Percentiles rank a stretch among this genome's conserved stretches.
Conservation (phyloP, 2,888 invertebrate species). For the Ceraclea dissimilis region DNA sequence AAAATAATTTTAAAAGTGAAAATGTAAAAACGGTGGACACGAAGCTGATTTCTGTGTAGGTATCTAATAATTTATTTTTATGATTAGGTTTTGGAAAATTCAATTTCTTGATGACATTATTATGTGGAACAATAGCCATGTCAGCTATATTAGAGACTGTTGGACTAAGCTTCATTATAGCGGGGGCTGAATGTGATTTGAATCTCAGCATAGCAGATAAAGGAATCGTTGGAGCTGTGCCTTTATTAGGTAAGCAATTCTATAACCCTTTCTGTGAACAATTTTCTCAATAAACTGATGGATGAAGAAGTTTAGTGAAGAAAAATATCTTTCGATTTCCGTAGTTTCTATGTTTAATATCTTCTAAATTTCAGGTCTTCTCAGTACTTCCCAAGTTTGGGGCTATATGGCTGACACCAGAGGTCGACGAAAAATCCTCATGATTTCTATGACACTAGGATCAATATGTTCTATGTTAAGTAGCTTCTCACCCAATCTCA, state of each 20-base stretch:
- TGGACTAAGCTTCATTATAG: constrained; percentile 4
- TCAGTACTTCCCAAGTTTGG: constrained; percentile 41
- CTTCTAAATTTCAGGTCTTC: constrained; percentile 39
- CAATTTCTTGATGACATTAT: constrained; percentile 7
- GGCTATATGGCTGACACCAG: constrained; percentile 38
- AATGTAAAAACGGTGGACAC: too few relatives aligned
- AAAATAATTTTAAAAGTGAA: too few relatives aligned
- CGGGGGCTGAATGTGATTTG: constrained; percentile 10
- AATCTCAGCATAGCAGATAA: not conserved
- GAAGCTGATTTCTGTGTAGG: too few relatives aligned
- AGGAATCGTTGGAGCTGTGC: constrained; percentile 6
- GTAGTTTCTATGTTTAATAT: too few relatives aligned
- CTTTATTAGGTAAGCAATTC: constrained; percentile 11
- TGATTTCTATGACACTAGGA: constrained; percentile 32
- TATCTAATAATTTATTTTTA: too few relatives aligned
- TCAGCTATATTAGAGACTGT: constrained; percentile 3
- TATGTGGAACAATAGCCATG: constrained; percentile 4
- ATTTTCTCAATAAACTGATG: too few relatives aligned
- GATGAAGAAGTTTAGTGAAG: too few relatives aligned
- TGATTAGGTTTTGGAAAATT: constrained; percentile 13
- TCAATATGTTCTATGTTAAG: constrained; percentile 36
- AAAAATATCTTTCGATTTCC: too few relatives aligned
- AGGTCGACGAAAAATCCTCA: constrained; percentile 35
- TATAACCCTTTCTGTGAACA: too few relatives aligned
- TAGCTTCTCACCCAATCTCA: constrained; percentile 42